Percentiles rank a stretch among this genome's conserved stretches.
Evolutionary conservation across 2,888 invertebrate species (phyloP).

Genomic region (Camptogramma bilineatum): DNA sequence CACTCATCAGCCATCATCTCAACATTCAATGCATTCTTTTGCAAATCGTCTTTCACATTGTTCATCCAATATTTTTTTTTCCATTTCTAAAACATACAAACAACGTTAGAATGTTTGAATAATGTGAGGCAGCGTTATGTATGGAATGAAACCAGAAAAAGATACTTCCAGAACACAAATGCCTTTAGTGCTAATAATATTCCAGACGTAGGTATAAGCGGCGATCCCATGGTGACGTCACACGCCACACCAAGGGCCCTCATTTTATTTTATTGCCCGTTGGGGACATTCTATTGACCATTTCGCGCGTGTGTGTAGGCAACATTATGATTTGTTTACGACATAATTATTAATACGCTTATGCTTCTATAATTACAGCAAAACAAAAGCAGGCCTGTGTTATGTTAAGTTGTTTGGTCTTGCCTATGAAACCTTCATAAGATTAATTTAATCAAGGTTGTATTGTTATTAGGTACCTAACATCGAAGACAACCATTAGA

Average conservation of each 20-base stretch:
- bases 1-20: no score
- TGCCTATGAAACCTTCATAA: neutral
- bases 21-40: no score
- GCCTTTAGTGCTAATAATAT: slow-evolving; percentile 36
- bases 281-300: slow-evolving; percentile 47
- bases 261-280: slow-evolving; percentile 66
- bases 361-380: neutral
- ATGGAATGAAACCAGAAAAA: no score
- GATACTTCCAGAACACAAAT: neutral
- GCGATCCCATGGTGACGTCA: slow-evolving; percentile 62
- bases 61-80: no score
- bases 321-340: slow-evolving; percentile 49
- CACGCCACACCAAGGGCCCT: slow-evolving; percentile 54
- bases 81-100: no score
- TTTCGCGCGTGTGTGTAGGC: slow-evolving; percentile 39
- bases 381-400: neutral
- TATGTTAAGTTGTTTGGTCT: neutral
- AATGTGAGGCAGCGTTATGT: no score
- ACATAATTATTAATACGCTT: slow-evolving; percentile 30
- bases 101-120: no score
- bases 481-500: no score
- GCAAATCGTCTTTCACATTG: no score
- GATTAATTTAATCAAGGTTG: neutral
- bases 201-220: slow-evolving; percentile 46
- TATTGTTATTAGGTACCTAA: no score